These are phyloP conservation scores for Phymorhynchus buccinoides DNA, from an alignment of 1,140 invertebrate species.

Conservation along the genomic window DNA sequence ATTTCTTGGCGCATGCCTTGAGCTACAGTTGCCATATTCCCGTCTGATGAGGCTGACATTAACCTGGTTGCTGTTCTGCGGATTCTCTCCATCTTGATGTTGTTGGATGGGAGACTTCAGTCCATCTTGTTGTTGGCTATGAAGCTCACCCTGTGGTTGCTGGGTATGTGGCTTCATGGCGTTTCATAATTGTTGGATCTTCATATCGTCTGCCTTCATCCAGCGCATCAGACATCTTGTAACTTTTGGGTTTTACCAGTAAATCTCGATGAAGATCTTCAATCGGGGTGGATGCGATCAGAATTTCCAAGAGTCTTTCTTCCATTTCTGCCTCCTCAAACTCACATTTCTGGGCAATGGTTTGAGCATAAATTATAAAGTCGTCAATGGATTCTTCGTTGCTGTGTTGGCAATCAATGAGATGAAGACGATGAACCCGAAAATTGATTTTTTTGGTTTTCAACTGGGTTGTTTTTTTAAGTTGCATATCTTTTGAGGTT, in stretches of 20 bases:
- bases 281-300: conserved; percentile 29
- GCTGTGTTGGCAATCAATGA: conserved; percentile 35
- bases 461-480: no score
- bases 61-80: no score
- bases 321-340: conserved; percentile 15
- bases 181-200: conserved; percentile 1
- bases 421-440: conserved; percentile 25
- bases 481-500: conserved; percentile 25
- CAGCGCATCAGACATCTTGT: neutral
- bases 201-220: conserved; percentile 29
- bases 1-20: conserved; percentile 1
- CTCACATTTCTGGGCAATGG: conserved; percentile 26
- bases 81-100: no score
- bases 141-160: no score
- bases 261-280: conserved; percentile 29
- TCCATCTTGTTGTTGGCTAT: no score
- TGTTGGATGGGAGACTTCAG: no score
- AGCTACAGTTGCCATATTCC: conserved; percentile 28
- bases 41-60: neutral
- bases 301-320: conserved; percentile 35
- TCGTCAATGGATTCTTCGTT: conserved; percentile 12
- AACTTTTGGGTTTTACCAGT: conserved; percentile 17
- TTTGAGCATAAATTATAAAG: conserved; percentile 31
- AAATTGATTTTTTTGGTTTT: conserved; percentile 37
- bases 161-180: no score